phyloP scores from a whole-genome alignment of 2,888 invertebrate genomes.

The Agrenia bidenticulata region DNA sequence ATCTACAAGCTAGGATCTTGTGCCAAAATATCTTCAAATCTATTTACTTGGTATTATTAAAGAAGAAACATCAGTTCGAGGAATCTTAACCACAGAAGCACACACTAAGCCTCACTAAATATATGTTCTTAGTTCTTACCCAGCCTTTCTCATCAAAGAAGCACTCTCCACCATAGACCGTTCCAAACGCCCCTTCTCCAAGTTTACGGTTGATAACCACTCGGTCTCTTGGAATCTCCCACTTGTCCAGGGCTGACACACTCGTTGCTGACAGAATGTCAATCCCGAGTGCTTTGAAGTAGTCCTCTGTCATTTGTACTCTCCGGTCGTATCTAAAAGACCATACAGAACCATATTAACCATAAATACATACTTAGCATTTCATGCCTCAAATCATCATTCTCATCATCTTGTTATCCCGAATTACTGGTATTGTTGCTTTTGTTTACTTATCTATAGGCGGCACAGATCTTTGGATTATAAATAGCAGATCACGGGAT shows the following conservation, averaged over 20 bases:
- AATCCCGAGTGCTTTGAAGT: slow-evolving; percentile 71
- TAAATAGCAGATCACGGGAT: too few species aligned
- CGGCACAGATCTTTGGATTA: too few species aligned
- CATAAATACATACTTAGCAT: slow-evolving; percentile 1
- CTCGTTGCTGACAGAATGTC: slow-evolving; percentile 62
- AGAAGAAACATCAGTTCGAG: too few species aligned
- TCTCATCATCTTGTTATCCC: too few species aligned
- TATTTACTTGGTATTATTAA: too few species aligned
- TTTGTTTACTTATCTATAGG: too few species aligned
- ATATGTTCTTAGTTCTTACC: too few species aligned
- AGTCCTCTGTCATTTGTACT: slow-evolving; percentile 66
- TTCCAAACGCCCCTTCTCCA: slow-evolving; percentile 89
- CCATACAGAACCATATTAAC: background rate
- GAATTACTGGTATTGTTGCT: too few species aligned
- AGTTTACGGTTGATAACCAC: slow-evolving; percentile 79
- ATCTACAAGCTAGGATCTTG: too few species aligned
- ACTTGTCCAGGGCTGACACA: slow-evolving; percentile 69
- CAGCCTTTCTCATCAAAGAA: slow-evolving; percentile 70
- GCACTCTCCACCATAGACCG: slow-evolving; percentile 72
- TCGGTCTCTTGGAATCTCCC: slow-evolving; percentile 81
- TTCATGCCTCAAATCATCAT: background rate
- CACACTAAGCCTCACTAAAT: too few species aligned
- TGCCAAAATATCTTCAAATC: too few species aligned
- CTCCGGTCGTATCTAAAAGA: slow-evolving; percentile 53
- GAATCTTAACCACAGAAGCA: too few species aligned